Conservation (phyloP, 2,888 invertebrate genomes). For the Petrophora chlorosata region DNA sequence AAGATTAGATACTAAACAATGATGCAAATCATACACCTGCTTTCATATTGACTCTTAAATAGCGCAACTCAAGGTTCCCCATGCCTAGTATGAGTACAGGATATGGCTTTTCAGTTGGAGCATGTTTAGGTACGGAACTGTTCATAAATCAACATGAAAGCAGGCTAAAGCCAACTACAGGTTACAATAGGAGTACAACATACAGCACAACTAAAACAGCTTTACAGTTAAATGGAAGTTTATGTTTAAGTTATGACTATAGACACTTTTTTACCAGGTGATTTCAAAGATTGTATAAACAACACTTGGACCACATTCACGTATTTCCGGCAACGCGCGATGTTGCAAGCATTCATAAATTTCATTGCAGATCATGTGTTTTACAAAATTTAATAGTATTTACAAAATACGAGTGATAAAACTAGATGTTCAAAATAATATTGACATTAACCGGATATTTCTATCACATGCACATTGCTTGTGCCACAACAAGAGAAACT, state of each 20-base stretch:
- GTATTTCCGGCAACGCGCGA: conserved; percentile 22
- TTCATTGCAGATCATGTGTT: conserved; percentile 51
- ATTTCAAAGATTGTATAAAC: conserved; percentile 19
- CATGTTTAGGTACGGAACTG: too few species aligned
- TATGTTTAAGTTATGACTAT: neutral
- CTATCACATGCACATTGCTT: conserved; percentile 75
- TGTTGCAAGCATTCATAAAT: conserved; percentile 36
- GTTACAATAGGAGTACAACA: conserved; percentile 17
- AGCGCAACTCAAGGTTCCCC: too few species aligned
- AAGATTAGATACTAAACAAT: conserved; percentile 9
- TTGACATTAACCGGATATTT: conserved; percentile 71
- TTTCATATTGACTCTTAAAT: conserved; percentile 13
- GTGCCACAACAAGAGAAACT: conserved; percentile 50
- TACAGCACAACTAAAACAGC: conserved; percentile 8
- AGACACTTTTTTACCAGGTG: conserved; percentile 5
- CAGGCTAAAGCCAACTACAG: conserved; percentile 13
- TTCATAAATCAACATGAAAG: conserved; percentile 4
- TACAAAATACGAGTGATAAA: conserved; percentile 70
- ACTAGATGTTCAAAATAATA: conserved; percentile 70
- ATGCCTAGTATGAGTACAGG: too few species aligned
- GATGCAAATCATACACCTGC: conserved; percentile 11
- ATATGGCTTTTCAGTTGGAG: too few species aligned
- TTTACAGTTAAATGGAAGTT: neutral
- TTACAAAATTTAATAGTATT: conserved; percentile 72
- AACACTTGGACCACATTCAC: conserved; percentile 24